Base-by-base conservation (phyloP, 2,113 vertebrate genomes). In the Crocuta crocuta region DNA sequence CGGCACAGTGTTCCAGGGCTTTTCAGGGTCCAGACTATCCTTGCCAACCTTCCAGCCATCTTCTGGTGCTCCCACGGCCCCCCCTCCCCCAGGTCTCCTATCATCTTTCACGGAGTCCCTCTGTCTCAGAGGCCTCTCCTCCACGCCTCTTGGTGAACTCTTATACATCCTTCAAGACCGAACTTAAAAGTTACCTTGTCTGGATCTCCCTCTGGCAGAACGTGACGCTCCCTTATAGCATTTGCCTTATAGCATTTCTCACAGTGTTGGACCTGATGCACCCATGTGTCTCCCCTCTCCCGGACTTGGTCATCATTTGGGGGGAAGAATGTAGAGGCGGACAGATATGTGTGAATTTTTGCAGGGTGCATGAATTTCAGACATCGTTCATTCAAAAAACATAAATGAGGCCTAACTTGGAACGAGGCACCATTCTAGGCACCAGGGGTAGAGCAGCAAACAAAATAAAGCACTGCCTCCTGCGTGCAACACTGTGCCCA, bases 81-180 rank as follows among this genome's bases (percentile, higher is more conserved):
- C 24, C 80, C 81, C 58, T 1, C 39, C 45, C 4, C 4, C 58
- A 50, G 68, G 21, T 45, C 21, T 33, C 23, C 45, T 45, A 10
- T 3, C 24, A 4, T 48, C 35, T 45, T 63, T 55, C 66, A 19
- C 70, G 33, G 26, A 65, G 43, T 23, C 26, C 55, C 4, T 61
- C 33, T 28, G 5, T 28, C 35, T 61, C 61, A 5, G 65, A 91
- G 16, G 23, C 2, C 66, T 73, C 61, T 55, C 43, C 3, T 55
- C 1, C 0, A 5, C n/a, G 31, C 76, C 31, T 82, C 48, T 83
- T 79, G 31, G 39, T 33, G 24, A 90, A 90, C n/a, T 89, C 94
- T 45, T 94, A 55, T 8, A 63, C 39, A 33, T 61, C 43, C 91
- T 63, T 92, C 83, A 89, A 92, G 26, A 95, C 24, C 35, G 79